Percentiles rank a stretch among this genome's conserved stretches.
These are phyloP conservation scores for Corythoichthys intestinalis DNA, from an alignment of 2,113 vertebrate species.

Conservation along the genomic window DNA sequence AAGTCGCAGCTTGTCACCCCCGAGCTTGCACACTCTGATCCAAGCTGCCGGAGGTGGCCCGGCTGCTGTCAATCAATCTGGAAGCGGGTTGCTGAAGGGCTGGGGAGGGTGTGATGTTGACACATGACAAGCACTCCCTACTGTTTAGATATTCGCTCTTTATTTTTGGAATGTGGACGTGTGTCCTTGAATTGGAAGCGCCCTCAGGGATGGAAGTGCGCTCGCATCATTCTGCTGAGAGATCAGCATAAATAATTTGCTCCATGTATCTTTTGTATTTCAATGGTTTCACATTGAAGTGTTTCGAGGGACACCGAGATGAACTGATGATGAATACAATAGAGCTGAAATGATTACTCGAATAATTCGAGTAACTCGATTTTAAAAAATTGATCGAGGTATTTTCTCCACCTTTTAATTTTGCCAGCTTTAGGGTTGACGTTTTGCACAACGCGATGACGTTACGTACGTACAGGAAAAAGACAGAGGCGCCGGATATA, in stretches of 20 bases:
- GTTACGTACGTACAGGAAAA: too few relatives aligned
- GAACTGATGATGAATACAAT: neutral
- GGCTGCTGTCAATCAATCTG: conserved; percentile 53
- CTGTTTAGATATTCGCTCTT: conserved; percentile 40
- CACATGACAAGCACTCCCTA: conserved; percentile 30
- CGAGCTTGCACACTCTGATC: conserved; percentile 44
- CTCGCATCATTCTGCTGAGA: neutral
- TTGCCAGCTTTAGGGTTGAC: too few relatives aligned
- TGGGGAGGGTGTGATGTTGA: conserved; percentile 22
- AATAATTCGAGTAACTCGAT: too few relatives aligned
- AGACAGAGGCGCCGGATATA: too few relatives aligned
- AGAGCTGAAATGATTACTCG: too few relatives aligned
- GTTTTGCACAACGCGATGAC: too few relatives aligned
- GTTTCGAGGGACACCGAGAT: neutral
- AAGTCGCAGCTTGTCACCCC: conserved; percentile 45
- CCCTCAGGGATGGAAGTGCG: neutral
- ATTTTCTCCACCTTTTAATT: too few relatives aligned
- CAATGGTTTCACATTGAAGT: neutral
- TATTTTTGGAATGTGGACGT: conserved; percentile 4
- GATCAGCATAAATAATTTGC: neutral
- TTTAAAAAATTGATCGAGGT: too few relatives aligned
- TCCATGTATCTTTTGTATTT: neutral
- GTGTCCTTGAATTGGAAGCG: conserved; percentile 10
- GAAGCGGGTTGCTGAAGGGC: conserved; percentile 22
- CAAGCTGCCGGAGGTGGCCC: conserved; percentile 48